Conservation (phyloP, 2,797 vertebrate species). For the Pipistrellus pygmaeus region DNA sequence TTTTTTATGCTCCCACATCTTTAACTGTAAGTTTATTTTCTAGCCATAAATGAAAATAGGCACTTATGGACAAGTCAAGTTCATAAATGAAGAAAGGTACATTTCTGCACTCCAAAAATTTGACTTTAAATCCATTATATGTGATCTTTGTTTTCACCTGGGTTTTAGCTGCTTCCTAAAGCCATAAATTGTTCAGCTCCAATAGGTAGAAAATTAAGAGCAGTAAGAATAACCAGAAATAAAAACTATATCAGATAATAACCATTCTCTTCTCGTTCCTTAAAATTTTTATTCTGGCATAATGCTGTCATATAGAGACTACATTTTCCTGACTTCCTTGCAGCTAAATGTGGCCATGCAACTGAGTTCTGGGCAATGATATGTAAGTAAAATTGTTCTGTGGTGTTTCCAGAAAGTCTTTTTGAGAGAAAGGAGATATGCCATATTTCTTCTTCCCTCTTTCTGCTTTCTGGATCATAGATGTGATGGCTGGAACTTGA, state of each 20-base stretch:
- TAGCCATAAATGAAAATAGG: background rate
- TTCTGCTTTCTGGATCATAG: background rate
- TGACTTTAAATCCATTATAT: background rate
- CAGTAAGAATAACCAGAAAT: background rate
- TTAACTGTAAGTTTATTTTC: background rate
- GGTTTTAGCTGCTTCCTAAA: constrained; percentile 18
- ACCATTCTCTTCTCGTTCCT: background rate
- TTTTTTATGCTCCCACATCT: background rate
- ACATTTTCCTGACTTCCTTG: background rate
- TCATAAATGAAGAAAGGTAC: constrained; percentile 49
- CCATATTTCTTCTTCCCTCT: background rate
- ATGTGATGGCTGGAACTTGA: background rate
- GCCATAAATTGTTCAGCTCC: background rate
- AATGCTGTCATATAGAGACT: background rate
- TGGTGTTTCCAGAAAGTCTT: constrained; percentile 44
- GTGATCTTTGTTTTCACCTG: background rate
- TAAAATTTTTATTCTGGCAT: background rate
- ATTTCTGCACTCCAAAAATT: constrained; percentile 31
- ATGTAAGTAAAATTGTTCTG: background rate
- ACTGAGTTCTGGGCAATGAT: constrained; percentile 37
- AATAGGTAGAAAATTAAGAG: background rate
- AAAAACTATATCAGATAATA: background rate
- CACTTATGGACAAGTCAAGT: background rate
- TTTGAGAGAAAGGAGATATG: background rate
- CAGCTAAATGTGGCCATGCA: background rate